phyloP scores from a whole-genome alignment of 2,888 invertebrate genomes.

The Mythimna pallens region DNA sequence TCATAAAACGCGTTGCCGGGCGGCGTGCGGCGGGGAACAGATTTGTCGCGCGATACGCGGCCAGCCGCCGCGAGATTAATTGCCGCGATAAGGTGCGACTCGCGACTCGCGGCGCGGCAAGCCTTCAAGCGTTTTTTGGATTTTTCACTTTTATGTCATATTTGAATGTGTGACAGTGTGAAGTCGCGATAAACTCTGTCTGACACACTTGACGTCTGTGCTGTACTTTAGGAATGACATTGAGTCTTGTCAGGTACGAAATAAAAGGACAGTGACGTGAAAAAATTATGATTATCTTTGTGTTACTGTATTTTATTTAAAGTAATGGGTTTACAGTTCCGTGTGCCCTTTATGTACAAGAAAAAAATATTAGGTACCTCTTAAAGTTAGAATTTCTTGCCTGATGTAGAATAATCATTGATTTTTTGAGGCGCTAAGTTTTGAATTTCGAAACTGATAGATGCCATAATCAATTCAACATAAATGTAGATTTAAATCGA shows the following conservation, averaged over 20 bases:
- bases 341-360: background rate
- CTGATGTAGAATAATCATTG: background rate
- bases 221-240: conserved; percentile 39
- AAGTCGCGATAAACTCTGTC: conserved; percentile 42
- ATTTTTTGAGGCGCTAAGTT: too few species aligned
- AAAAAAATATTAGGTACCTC: background rate
- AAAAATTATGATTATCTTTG: conserved; percentile 38
- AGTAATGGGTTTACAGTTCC: conserved; percentile 20
- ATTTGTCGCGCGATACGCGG: conserved; percentile 78
- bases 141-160: conserved; percentile 67
- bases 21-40: conserved; percentile 67
- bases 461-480: background rate
- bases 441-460: background rate
- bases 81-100: conserved; percentile 76
- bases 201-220: conserved; percentile 38
- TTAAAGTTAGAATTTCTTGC: background rate
- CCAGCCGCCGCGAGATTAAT: conserved; percentile 77
- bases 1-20: conserved; percentile 75
- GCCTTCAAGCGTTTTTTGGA: conserved; percentile 65
- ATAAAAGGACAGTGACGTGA: conserved; percentile 40
- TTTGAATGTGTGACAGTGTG: conserved; percentile 58
- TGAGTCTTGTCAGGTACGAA: conserved; percentile 33
- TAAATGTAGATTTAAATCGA: too few species aligned
- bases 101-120: conserved; percentile 59
- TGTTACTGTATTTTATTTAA: conserved; percentile 18